Conservation (phyloP, 1,140 invertebrate species). For the Idris sp. region DNA sequence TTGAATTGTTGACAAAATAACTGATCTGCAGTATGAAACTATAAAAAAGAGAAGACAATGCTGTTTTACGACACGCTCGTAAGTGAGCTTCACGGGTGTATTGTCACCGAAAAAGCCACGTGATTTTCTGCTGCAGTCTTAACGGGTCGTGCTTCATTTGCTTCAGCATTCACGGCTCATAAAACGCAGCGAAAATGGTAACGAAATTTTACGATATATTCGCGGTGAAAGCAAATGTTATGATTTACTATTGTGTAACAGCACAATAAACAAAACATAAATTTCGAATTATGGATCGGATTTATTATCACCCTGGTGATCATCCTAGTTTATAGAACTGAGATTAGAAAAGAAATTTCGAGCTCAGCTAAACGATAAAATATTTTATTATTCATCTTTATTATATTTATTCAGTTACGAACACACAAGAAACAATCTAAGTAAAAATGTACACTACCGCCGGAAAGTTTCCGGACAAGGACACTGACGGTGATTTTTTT, state of each 20-base stretch:
- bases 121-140: constrained; percentile 31
- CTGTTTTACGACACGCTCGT: constrained; percentile 29
- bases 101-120: constrained; percentile 32
- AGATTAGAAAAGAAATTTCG: too few species aligned
- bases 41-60: too few species aligned
- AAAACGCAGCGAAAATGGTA: constrained; percentile 54
- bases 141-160: constrained; percentile 53
- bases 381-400: too few species aligned
- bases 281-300: constrained; percentile 25
- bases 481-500: too few species aligned
- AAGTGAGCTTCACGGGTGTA: constrained; percentile 30
- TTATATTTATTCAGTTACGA: too few species aligned
- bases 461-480: too few species aligned
- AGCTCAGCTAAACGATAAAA: too few species aligned
- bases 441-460: too few species aligned
- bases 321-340: constrained; percentile 12
- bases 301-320: constrained; percentile 32
- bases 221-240: constrained; percentile 46
- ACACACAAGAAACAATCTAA: too few species aligned
- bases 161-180: constrained; percentile 56
- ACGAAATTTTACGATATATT: constrained; percentile 58
- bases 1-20: too few species aligned
- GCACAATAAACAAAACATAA: constrained; percentile 48
- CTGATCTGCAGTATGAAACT: too few species aligned
- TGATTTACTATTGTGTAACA: constrained; percentile 46